Evolutionary conservation across 2,888 invertebrate genomes (phyloP), one percentile per base, ranked within the genome.

Genomic region (Lampropteryx suffumata): DNA sequence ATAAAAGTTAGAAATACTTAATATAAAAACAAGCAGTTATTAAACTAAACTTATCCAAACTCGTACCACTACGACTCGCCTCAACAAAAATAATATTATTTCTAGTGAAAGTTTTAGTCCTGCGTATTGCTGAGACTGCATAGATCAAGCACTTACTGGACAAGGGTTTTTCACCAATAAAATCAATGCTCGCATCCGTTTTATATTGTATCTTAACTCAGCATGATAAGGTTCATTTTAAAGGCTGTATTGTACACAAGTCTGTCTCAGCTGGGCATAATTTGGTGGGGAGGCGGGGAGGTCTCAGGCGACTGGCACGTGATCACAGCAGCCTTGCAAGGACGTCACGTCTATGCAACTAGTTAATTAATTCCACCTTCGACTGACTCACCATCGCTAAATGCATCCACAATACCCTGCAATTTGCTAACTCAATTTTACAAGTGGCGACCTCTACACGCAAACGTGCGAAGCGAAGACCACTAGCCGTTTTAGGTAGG

Each of bases 241-340:
- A 12, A 50, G 27, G 6, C 10, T 10, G 6, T 35, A 26, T 24
- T 13, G 35, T 32, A 37, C 43, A 32, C 14, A 36, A 9, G 26
- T 13, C 28, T 14, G 34, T 33, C 40, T 35, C 33, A 46, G 46
- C 39, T 44, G 29, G 8, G 43, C 26, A 27, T 40, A 11, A 45
- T 28, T 40, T 33, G 29, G 47, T 34, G 34, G 32, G 47, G 35
- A 34, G 35, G 46, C 47, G 45, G 43, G 29, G 30, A 43, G 52
- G 53, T 49, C n/a, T 61, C 71, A 70, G 63, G 73, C 69, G 64
- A 61, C 55, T 44, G 64, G 67, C 82, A 84, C 79, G 82, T 79
- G 81, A 80, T 75, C 73, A 69, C 69, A 71, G 74, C 80, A 87
- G 77, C 89, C 89, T 89, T 89, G 88, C 88, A 89, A 89, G 89